These are phyloP conservation scores for Crocidura indochinensis DNA, from an alignment of 2,797 vertebrate genomes.

Conservation along the genomic window DNA sequence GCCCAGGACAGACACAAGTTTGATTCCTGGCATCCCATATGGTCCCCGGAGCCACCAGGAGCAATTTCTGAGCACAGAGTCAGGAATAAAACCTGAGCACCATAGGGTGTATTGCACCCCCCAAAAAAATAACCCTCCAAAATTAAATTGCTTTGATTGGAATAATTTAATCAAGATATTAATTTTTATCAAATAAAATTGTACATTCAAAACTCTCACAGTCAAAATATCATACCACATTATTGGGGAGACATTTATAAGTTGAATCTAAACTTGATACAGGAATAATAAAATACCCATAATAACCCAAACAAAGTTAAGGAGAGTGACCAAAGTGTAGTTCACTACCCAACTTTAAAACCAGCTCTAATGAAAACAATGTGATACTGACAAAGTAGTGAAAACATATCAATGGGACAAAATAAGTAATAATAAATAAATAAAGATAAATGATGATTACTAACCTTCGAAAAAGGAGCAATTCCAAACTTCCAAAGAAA, in stretches of 20 bases:
- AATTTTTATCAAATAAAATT: neutral
- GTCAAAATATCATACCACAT: neutral
- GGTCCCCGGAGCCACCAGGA: no score
- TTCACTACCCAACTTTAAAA: neutral
- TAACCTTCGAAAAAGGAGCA: neutral
- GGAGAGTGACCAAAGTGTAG: neutral
- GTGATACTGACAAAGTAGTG: neutral
- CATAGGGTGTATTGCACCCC: no score
- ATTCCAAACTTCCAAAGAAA: neutral
- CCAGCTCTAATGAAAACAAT: neutral
- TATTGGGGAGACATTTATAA: neutral
- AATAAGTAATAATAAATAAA: neutral
- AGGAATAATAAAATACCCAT: neutral
- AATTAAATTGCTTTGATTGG: neutral
- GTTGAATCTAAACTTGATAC: neutral
- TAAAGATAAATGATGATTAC: neutral
- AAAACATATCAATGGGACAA: neutral
- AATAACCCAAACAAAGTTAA: neutral
- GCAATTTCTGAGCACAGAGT: no score
- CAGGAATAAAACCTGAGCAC: no score
- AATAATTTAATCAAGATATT: neutral
- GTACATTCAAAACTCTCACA: neutral
- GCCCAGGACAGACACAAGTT: no score
- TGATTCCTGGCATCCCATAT: no score
- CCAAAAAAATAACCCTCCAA: no score